Evolutionary conservation across 2,888 invertebrate genomes (phyloP).

Genomic region (Tinea semifulvella): DNA sequence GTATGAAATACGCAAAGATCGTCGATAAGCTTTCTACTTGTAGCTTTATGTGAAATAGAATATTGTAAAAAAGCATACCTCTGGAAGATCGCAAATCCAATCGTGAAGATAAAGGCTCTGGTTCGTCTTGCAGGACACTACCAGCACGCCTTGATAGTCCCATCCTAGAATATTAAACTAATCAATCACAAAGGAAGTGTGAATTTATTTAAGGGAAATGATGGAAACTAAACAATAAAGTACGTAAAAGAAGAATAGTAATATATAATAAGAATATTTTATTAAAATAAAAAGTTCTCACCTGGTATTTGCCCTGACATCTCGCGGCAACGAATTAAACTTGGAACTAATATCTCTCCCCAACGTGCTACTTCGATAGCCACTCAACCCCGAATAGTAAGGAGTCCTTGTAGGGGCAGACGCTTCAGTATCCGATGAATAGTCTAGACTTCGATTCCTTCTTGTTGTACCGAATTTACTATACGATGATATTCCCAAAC

Average conservation of each 20-base stretch:
- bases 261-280: too few species aligned
- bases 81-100: conserved; percentile 62
- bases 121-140: conserved; percentile 56
- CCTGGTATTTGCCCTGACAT: conserved; percentile 71
- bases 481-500: conserved; percentile 51
- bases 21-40: too few species aligned
- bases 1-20: too few species aligned
- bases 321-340: conserved; percentile 78
- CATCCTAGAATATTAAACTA: too few species aligned
- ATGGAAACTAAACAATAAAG: too few species aligned
- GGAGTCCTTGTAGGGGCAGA: conserved; percentile 79
- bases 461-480: conserved; percentile 71
- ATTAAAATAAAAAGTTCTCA: conserved; percentile 23
- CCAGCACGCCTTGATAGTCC: conserved; percentile 52
- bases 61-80: conserved; percentile 29
- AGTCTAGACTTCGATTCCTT: conserved; percentile 85
- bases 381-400: conserved; percentile 73
- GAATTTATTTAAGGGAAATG: too few species aligned
- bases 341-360: conserved; percentile 71
- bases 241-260: too few species aligned
- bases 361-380: conserved; percentile 57
- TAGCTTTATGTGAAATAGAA: background rate
- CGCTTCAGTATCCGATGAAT: conserved; percentile 96
- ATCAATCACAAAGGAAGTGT: too few species aligned
- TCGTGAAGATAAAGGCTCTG: conserved; percentile 55